Evolutionary conservation across 2,113 vertebrate species (phyloP), one percentile per base, ranked within the genome.

Genomic region (Maccullochella peelii): DNA sequence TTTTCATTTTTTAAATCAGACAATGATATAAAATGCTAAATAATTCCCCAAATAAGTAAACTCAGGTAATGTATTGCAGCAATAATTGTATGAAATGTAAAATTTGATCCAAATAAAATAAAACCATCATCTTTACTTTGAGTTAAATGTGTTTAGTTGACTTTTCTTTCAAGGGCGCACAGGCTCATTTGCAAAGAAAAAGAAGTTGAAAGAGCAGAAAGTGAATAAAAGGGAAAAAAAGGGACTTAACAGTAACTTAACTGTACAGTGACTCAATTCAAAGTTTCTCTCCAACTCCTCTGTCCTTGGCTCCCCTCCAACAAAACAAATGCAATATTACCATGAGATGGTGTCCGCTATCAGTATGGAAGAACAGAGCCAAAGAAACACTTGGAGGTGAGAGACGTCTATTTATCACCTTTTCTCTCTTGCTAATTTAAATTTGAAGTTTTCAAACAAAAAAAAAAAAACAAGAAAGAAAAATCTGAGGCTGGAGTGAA

Each of bases 401-500:
- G 65, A 49, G 42, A 33, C 15, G 9, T 84, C 40, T 69, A 57
- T 79, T 87, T 40, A 70, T 82, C 50, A 44, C 54, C 20, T 81
- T 69, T 61, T 65, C 77, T 77, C 73, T 63, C 25, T 11, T 21
- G 18, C 49, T 52, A 59, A 86, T 85, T 80, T 84, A 62, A 77
- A 88, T 87, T 72, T 88, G n/a, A 87, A 84, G 78, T 83, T 90
- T 93, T 77, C 61, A 77, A 82, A 63, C 21, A 54, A 85, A 62
- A 82, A n/a, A 23, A 30, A 50, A 38, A 62, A 27, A 61, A 67
- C n/a, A n/a, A n/a, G n/a, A n/a, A 77, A 47, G 30, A 71, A 86
- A 82, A 91, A 69, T 89, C 70, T 40, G 80, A 73, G 62, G 84
- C 80, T 79, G 73, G 67, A 83, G 88, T 79, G 87, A 84, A 83